Evolutionary conservation across 1,140 invertebrate genomes (phyloP), one percentile per base, ranked within the genome.

Genomic region (Camponotus vicinus): DNA sequence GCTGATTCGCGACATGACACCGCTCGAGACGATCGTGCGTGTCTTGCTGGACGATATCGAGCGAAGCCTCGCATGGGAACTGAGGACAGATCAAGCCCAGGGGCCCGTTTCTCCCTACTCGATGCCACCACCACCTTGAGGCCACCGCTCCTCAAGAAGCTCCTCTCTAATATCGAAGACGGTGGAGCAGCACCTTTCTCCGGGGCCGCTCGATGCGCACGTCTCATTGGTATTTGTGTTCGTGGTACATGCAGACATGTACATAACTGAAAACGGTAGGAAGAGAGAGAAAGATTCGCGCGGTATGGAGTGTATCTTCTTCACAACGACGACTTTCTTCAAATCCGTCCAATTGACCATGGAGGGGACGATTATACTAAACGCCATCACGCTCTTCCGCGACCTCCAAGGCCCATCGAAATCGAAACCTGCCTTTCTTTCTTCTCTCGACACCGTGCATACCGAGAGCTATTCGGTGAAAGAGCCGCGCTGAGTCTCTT

Each of bases 91-190:
- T 94, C 90, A 91, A 92, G 85, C 90, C 91, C 90, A 86, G 90
- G 92, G 91, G 92, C 92, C 90, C 88, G 91, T 92, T 92, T 94
- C 93, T 93, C 93, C 92, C 92, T 89, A 88, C 87, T 80, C 70
- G 88, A 69, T 91, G 88, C 93, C 91, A 92, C 93, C 92, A 93
- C 92, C 88, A 91, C 89, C n/a, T 52, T 63, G 57, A 27, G 69
- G 70, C 78, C 78, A 42, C 42, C 76, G 59, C 69, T 86, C 70
- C 80, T 85, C 82, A 84, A 90, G 92, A 93, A 93, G 93, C 92
- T 93, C 94, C 94, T 94, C 94, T 95, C 94, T 94, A 94, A 94
- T 94, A 93, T 94, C 85, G 90, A 73, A 92, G 76, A 91, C 91
- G 93, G 91, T 92, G 91, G 92, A 73, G 69, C 27, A 91, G 92